Evolutionary conservation across 2,888 invertebrate species (phyloP), one percentile per base, ranked within the genome.

Genomic region (Chymomyza procnemis): DNA sequence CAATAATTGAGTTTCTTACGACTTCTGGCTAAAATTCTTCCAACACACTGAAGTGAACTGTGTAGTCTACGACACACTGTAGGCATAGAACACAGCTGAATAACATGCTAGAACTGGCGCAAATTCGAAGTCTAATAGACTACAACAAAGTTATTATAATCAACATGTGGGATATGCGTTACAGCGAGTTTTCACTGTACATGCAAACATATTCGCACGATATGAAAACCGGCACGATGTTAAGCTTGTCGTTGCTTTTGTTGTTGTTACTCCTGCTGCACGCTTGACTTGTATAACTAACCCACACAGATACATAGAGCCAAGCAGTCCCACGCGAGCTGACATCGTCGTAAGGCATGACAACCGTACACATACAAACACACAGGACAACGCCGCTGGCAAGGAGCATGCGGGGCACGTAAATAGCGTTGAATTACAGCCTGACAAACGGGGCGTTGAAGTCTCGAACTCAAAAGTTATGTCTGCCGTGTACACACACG

Each of bases 381-480:
- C 21, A 55, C 16, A 21, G 2, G 55, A 50, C 61, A 26, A 41
- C 66, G 61, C 57, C 72, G 67, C 60, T 63, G 63, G 57, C 66
- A 70, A 61, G 60, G 61, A 60, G 68, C 62, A 69, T n/a, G 57
- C 16, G 73, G 71, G 71, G 69, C 81, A 81, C 81, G 84, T 84
- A 81, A 84, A 81, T 79, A 79, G 84, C 81, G 81, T 82, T 84
- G 81, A 82, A 82, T 82, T 82, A 82, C 81, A 79, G 81, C 79
- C 81, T 84, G 82, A 82, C 81, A 82, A 82, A 84, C 81, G 81
- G 84, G 84, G 82, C 81, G 81, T 81, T 82, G 81, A 82, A 82
- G 84, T 84, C 81, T 78, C 81, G 73, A 84, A 84, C 81, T 81
- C 82, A 84, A 81, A 81, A 84, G 82, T 79, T 81, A 79, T 78